Percentiles rank a stretch among this genome's conserved stretches.
Evolutionary conservation across 2,113 vertebrate genomes (phyloP).

Genomic region (Cynoglossus semilaevis): DNA sequence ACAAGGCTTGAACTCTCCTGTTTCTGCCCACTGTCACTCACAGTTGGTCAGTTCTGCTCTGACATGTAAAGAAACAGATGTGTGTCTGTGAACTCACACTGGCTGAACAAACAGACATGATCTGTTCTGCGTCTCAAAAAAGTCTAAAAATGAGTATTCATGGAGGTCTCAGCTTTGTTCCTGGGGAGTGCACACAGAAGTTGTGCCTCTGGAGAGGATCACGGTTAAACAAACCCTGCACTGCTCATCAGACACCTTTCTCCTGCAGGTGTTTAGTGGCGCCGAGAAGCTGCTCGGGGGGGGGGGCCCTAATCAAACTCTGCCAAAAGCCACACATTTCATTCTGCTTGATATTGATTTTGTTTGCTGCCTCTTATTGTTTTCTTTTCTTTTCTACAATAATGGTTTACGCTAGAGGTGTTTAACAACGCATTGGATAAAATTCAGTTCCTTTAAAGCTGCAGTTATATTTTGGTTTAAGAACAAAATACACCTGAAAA

Average conservation of each 20-base stretch:
- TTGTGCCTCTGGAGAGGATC: slow-evolving; percentile 17
- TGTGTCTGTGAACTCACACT: slow-evolving; percentile 2
- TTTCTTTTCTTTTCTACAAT: neutral
- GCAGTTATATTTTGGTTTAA: too few species aligned
- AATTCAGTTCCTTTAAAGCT: neutral
- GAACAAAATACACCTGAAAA: neutral
- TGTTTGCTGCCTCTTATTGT: neutral
- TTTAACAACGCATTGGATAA: neutral
- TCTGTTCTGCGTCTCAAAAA: slow-evolving; percentile 27
- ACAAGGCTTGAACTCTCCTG: neutral
- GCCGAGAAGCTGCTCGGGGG: neutral
- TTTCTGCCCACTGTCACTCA: slow-evolving; percentile 19
- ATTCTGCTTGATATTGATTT: slow-evolving; percentile 10
- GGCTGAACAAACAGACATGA: slow-evolving; percentile 24
- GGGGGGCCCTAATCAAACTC: slow-evolving; percentile 13
- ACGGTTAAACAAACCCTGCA: slow-evolving; percentile 8
- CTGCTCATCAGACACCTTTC: neutral
- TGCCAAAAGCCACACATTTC: neutral
- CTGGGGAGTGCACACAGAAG: slow-evolving; percentile 3
- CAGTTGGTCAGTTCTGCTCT: slow-evolving; percentile 12
- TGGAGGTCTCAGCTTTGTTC: neutral
- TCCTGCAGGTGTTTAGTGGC: slow-evolving; percentile 16
- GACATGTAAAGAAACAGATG: slow-evolving; percentile 26
- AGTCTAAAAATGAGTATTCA: slow-evolving; percentile 10
- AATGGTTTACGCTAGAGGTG: neutral